phyloP scores from a whole-genome alignment of 2,797 vertebrate species.

The Sebastolobus altivelis region DNA sequence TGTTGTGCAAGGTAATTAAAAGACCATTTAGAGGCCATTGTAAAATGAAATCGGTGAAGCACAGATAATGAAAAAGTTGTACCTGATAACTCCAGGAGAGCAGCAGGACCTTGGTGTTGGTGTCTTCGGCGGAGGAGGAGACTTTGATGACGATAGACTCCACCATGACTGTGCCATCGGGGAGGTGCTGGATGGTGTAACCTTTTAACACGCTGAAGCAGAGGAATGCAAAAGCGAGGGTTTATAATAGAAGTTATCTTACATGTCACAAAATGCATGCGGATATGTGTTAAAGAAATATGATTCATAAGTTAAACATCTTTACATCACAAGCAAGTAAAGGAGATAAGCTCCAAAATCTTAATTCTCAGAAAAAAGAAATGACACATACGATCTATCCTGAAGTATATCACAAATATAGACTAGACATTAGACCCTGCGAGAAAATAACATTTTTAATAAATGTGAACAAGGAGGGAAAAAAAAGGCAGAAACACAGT shows the following conservation, averaged over 20 bases:
- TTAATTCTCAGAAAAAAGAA: not conserved
- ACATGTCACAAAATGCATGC: not conserved
- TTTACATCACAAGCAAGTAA: not conserved
- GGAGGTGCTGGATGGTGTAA: conserved; percentile 94
- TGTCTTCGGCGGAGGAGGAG: conserved; percentile 91
- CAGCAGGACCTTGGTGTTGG: conserved; percentile 92
- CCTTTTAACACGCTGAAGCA: conserved; percentile 90
- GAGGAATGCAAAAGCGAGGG: not conserved
- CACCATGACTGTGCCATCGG: conserved; percentile 95
- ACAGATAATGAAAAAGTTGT: not conserved
- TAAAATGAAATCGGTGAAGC: not conserved
- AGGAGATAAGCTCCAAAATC: not conserved
- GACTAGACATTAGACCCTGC: not conserved
- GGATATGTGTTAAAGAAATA: not conserved
- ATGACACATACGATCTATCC: no score
- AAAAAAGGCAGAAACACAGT: not conserved
- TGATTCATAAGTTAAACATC: not conserved
- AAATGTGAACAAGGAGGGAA: no score
- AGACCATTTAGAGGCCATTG: not conserved
- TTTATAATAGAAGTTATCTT: not conserved
- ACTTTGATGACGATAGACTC: conserved; percentile 98
- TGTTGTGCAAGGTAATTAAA: not conserved
- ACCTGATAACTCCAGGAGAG: conserved; percentile 99
- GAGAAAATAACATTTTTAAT: not conserved
- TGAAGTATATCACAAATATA: not conserved